Evolutionary conservation across 2,888 invertebrate species (phyloP).

Genomic region (Cosmia pyralina): DNA sequence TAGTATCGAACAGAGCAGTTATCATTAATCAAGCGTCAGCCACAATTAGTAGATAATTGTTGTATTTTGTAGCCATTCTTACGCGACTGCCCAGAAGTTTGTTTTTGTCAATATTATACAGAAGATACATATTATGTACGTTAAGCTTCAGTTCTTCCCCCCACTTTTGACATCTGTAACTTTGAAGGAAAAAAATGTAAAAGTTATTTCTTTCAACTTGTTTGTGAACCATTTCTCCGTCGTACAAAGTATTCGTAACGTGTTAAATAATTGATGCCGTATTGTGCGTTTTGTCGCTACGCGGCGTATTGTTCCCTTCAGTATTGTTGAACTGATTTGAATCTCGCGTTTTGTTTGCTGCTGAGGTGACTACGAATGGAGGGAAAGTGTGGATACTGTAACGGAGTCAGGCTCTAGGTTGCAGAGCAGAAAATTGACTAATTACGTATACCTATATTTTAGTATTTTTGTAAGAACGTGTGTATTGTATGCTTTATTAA

Average conservation of each 20-base stretch:
- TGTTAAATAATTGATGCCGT: conserved; percentile 65
- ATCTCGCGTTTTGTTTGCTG: conserved; percentile 65
- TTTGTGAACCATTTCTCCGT: conserved; percentile 21
- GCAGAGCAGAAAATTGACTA: no score
- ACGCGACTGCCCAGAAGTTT: no score
- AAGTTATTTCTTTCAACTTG: not conserved
- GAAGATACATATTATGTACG: not conserved
- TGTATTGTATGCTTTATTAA: not conserved
- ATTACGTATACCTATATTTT: not conserved
- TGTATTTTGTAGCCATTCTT: no score
- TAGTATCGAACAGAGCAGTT: not conserved
- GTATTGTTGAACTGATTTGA: conserved; percentile 68
- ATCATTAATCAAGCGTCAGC: not conserved
- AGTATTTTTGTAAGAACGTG: not conserved
- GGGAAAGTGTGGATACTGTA: conserved; percentile 18
- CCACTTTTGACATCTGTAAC: not conserved
- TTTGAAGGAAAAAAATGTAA: not conserved
- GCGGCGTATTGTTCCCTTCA: conserved; percentile 65
- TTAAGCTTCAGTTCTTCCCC: not conserved
- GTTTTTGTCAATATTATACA: not conserved
- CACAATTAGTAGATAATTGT: not conserved
- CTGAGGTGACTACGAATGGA: conserved; percentile 41
- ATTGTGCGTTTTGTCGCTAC: conserved; percentile 64
- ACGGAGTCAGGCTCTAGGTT: not conserved
- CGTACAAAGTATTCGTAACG: conserved; percentile 51